Percentiles rank a stretch among this genome's conserved stretches.
Evolutionary conservation across 2,113 vertebrate genomes (phyloP).

Genomic region (Sorex araneus): DNA sequence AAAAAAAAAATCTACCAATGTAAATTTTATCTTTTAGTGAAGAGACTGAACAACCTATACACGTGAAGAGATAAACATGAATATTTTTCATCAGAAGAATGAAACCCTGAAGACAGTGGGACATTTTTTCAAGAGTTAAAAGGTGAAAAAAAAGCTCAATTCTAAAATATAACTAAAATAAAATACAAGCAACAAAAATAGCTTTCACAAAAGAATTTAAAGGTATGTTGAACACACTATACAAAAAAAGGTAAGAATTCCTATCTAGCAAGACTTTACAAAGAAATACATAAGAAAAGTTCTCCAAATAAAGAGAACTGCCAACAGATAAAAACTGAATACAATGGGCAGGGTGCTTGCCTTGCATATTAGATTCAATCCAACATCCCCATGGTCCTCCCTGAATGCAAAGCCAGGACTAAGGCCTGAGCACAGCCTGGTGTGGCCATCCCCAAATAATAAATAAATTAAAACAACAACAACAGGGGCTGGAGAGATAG

Average conservation of each 20-base stretch:
- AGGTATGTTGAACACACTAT: background rate
- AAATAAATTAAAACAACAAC: too few relatives aligned
- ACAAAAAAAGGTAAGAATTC: background rate
- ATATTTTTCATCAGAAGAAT: constrained; percentile 25
- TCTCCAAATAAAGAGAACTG: constrained; percentile 41
- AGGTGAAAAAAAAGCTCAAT: background rate
- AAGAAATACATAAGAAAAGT: constrained; percentile 18
- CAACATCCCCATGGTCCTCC: too few relatives aligned
- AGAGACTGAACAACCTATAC: background rate
- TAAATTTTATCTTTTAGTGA: background rate
- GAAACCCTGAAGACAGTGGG: constrained; percentile 10
- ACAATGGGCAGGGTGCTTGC: background rate
- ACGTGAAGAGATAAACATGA: background rate
- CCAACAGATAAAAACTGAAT: background rate
- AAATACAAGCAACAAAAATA: constrained; percentile 3
- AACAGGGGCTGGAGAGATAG: too few relatives aligned
- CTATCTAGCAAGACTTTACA: constrained; percentile 4
- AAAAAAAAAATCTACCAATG: background rate
- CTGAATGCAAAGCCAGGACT: too few relatives aligned
- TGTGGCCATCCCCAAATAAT: too few relatives aligned
- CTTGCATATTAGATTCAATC: too few relatives aligned
- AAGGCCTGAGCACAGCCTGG: too few relatives aligned
- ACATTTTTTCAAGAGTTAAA: constrained; percentile 1
- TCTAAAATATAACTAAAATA: background rate
- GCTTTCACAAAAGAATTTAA: background rate